A percentile compares a stretch with the other conserved stretches of the same genome.
phyloP scores from a whole-genome alignment of 2,113 vertebrate genomes.

The Empidonax traillii region DNA sequence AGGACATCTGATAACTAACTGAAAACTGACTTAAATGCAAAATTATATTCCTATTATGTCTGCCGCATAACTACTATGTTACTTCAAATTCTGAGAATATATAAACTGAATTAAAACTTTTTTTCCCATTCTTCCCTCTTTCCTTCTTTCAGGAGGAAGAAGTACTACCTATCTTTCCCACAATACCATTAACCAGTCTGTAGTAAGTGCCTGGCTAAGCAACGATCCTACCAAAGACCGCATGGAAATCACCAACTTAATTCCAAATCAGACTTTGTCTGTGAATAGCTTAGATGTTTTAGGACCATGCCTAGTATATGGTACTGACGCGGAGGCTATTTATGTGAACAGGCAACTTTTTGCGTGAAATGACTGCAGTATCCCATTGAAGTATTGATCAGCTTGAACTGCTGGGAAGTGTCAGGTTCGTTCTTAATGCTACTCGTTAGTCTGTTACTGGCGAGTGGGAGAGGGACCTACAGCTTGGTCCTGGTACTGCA shows the following conservation, averaged over 20 bases:
- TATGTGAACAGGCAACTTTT: slow-evolving; percentile 89
- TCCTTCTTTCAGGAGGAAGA: slow-evolving; percentile 81
- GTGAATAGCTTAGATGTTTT: slow-evolving; percentile 95
- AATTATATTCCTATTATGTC: neutral
- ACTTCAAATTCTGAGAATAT: neutral
- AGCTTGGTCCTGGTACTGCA: neutral
- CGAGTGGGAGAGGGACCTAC: neutral
- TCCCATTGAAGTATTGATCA: neutral
- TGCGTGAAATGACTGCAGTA: slow-evolving; percentile 41
- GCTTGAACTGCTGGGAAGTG: neutral
- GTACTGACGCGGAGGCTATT: slow-evolving; percentile 93
- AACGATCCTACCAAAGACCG: slow-evolving; percentile 89
- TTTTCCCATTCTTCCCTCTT: neutral
- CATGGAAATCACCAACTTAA: slow-evolving; percentile 92
- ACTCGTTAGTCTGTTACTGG: neutral
- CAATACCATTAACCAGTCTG: slow-evolving; percentile 79
- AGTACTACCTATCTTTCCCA: slow-evolving; percentile 83
- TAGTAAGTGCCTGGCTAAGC: slow-evolving; percentile 87
- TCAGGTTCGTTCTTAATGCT: neutral
- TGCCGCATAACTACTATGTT: neutral
- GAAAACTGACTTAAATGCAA: neutral
- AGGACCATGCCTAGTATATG: slow-evolving; percentile 92
- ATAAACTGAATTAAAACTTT: neutral
- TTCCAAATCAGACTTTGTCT: slow-evolving; percentile 88
- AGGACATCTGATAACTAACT: neutral